Evolutionary conservation across 2,113 vertebrate genomes (phyloP).

Genomic region (Mastomys natalensis): DNA sequence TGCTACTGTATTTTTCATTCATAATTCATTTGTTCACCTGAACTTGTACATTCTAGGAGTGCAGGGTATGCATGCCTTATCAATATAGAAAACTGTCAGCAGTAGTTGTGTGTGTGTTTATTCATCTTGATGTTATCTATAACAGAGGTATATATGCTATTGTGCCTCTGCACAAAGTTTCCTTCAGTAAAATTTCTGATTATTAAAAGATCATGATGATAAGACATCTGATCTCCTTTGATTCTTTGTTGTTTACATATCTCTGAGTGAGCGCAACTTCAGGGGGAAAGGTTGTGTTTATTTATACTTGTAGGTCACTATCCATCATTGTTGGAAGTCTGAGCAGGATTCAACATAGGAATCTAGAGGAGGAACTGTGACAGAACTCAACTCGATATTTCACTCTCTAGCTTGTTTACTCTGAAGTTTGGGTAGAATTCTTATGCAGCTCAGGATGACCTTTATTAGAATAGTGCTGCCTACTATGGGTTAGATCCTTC

Average conservation of each 20-base stretch:
- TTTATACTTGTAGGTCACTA: too few relatives aligned
- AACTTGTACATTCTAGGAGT: not conserved
- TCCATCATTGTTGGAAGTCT: not conserved
- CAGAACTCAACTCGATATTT: too few relatives aligned
- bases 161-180: not conserved
- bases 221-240: not conserved
- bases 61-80: accelerated
- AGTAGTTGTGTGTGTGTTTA: not conserved
- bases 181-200: not conserved
- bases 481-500: not conserved
- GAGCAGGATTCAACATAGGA: not conserved
- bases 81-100: not conserved
- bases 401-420: not conserved
- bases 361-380: too few relatives aligned
- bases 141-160: not conserved
- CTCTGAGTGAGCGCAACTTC: not conserved
- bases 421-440: not conserved
- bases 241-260: not conserved
- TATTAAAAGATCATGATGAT: not conserved
- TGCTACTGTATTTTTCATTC: not conserved
- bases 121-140: not conserved
- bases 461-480: not conserved
- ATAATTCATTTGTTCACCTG: not conserved
- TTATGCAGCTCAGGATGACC: not conserved
- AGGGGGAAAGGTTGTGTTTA: too few relatives aligned